Evolutionary conservation across 2,113 vertebrate genomes (phyloP), one percentile per base, ranked within the genome.

Genomic region (Mus spicilegus): DNA sequence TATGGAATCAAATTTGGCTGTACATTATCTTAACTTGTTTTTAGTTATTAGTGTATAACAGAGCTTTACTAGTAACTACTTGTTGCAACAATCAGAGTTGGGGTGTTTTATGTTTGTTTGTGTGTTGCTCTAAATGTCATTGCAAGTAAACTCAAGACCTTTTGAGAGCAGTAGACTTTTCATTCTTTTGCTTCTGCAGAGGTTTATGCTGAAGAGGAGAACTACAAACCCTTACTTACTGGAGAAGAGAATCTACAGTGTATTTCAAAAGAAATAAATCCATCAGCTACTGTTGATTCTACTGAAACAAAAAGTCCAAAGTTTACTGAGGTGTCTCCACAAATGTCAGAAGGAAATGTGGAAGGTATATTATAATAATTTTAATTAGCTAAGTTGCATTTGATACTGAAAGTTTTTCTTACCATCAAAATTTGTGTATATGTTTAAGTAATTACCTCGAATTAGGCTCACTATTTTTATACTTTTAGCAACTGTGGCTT

Each of bases 161-260:
- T 78, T 91, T 39, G 96, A 69, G 89, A 87, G 28, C 46, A 94
- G 6, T 85, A 70, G 91, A 63, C 69, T 93, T 94, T 95, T 87
- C 63, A 17, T 49, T 87, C 92, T 63, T 94, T 96, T 88, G 49
- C 93, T 97, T 93, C 96, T 94, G 90, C 93, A 98, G 98, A 98
- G 63, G 75, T 96, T 97, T 67, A 87, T 97, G 63, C 81, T 94
- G 96, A 98, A 96, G 95, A 12, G 56, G 95, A 91, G 65, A 93
- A 70, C 17, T 28, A 11, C 58, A 97, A 95, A 77, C 82, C 93
- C 1, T 93, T 97, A 95, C 51, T 91, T 28, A 49, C 8, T 89
- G 85, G 14, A 95, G 91, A 97, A 98, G 70, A 97, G 97, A 77
- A 98, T 94, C 80, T 91, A 49, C 95, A 96, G 28, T 88, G 69